These are phyloP conservation scores for Eulemur macaco DNA, from an alignment of 2,113 vertebrate genomes.

Conservation along the genomic window DNA sequence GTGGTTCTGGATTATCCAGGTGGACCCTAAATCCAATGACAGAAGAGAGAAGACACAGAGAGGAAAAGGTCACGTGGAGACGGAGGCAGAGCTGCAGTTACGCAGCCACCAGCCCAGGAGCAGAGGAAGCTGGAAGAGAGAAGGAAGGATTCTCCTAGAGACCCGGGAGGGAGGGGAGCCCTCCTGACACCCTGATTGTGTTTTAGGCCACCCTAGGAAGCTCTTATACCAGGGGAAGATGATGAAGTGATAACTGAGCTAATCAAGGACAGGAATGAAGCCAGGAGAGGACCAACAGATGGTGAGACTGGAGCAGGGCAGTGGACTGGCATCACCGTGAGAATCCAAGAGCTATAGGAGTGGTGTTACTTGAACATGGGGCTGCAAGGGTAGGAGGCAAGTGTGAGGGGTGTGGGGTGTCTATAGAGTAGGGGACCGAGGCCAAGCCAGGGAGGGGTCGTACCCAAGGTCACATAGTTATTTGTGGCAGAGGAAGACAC, in stretches of 20 bases:
- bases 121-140: background rate
- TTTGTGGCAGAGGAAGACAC: background rate
- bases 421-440: background rate
- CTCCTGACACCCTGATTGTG: background rate
- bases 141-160: background rate
- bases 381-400: background rate
- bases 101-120: background rate
- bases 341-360: rapidly evolving
- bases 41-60: background rate
- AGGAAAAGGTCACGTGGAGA: background rate
- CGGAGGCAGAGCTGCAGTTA: background rate
- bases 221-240: background rate
- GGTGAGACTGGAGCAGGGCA: rapidly evolving
- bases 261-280: background rate
- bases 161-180: background rate
- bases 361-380: too few species aligned
- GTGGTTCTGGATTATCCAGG: background rate
- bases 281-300: background rate
- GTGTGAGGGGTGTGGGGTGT: background rate
- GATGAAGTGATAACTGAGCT: background rate
- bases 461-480: background rate
- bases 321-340: rapidly evolving
- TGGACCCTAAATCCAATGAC: background rate
- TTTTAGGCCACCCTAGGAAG: background rate
- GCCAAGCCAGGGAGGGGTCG: background rate